A percentile compares a stretch with the other conserved stretches of the same genome.
These are phyloP conservation scores for Adela reaumurella DNA, from an alignment of 2,888 invertebrate species.

Conservation along the genomic window DNA sequence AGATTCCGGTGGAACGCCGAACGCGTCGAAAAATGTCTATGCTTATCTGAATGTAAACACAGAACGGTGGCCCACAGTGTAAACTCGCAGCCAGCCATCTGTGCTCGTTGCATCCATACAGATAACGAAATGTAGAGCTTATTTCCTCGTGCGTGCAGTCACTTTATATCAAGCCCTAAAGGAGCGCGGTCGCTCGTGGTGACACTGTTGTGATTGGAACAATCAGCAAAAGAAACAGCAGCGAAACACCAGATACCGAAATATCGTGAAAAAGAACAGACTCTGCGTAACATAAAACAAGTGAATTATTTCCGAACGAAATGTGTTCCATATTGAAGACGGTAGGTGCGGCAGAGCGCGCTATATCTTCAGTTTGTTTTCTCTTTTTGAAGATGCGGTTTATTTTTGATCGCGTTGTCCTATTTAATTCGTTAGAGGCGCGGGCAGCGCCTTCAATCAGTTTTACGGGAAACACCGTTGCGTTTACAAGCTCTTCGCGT, in stretches of 20 bases:
- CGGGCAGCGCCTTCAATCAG: constrained; percentile 41
- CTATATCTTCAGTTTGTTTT: constrained; percentile 32
- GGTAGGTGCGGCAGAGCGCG: constrained; percentile 32
- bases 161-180: constrained; percentile 36
- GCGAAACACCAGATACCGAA: neutral
- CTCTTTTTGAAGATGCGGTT: constrained; percentile 47
- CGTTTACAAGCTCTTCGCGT: constrained; percentile 24
- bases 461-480: constrained; percentile 41
- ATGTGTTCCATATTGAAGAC: constrained; percentile 54
- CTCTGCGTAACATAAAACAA: constrained; percentile 18
- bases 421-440: constrained; percentile 52
- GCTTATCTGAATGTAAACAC: constrained; percentile 45
- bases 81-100: constrained; percentile 29
- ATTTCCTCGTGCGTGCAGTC: constrained; percentile 21
- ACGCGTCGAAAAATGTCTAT: constrained; percentile 10
- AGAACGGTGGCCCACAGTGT: constrained; percentile 35
- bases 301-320: constrained; percentile 42
- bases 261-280: constrained; percentile 1
- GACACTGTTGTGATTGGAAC: too few relatives aligned
- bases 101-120: constrained; percentile 52
- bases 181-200: neutral
- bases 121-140: constrained; percentile 30
- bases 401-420: constrained; percentile 55
- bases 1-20: neutral
- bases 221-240: too few relatives aligned